Evolutionary conservation across 2,113 vertebrate genomes (phyloP).

Genomic region (Gulo gulo): DNA sequence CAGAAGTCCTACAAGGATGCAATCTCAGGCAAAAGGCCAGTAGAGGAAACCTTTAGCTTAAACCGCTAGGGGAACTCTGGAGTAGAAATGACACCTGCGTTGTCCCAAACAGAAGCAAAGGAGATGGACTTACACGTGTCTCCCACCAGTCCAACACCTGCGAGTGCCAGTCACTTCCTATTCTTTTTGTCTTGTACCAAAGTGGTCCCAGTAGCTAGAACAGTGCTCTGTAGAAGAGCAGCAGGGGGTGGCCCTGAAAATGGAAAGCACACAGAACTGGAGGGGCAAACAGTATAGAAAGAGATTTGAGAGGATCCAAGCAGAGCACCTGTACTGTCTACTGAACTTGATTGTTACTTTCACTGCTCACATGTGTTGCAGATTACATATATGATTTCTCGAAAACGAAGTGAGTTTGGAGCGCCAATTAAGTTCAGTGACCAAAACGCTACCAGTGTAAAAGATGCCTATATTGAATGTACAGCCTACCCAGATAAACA

Average conservation of each 20-base stretch:
- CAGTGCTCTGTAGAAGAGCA: neutral
- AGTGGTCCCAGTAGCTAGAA: neutral
- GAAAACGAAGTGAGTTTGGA: slow-evolving; percentile 82
- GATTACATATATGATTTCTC: slow-evolving; percentile 88
- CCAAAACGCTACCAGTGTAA: slow-evolving; percentile 80
- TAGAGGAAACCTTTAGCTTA: neutral
- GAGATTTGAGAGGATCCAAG: neutral
- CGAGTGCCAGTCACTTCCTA: neutral
- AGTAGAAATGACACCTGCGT: neutral
- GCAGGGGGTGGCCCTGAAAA: neutral
- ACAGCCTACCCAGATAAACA: slow-evolving; percentile 87
- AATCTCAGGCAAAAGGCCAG: neutral
- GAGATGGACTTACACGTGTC: neutral
- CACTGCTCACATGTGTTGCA: slow-evolving; percentile 72
- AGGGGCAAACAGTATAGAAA: neutral
- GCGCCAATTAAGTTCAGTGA: slow-evolving; percentile 84
- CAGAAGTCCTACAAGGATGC: neutral
- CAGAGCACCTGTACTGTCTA: accelerated
- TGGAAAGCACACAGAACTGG: neutral
- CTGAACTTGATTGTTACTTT: neutral
- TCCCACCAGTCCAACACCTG: neutral
- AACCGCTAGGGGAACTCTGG: neutral
- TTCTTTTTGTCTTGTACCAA: neutral
- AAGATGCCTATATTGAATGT: slow-evolving; percentile 85
- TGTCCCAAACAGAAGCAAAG: neutral